Conservation (phyloP, 2,888 invertebrate species). For the Fragum fragum region DNA sequence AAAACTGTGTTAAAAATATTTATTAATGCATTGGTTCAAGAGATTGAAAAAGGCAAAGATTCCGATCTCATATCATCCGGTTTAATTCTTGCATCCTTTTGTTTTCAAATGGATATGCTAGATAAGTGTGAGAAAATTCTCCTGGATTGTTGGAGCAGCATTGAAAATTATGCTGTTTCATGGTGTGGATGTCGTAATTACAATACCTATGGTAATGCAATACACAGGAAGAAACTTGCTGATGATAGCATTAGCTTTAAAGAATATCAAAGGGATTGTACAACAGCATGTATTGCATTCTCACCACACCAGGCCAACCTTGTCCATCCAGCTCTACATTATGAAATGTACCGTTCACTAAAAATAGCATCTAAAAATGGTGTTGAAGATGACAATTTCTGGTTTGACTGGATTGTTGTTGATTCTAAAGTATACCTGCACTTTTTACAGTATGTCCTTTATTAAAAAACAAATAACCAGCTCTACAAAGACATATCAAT, state of each 20-base stretch:
- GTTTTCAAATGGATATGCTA: not conserved
- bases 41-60: not conserved
- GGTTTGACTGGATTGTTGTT: constrained; percentile 17
- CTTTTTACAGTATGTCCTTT: not conserved
- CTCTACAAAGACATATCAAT: too few relatives aligned
- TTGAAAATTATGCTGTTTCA: not conserved
- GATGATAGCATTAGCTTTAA: not conserved
- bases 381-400: not conserved
- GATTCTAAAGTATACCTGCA: constrained; percentile 2
- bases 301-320: not conserved
- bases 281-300: not conserved
- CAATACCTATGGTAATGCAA: not conserved
- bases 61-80: not conserved
- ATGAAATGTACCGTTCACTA: not conserved
- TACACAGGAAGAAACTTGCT: not conserved
- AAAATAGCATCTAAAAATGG: not conserved
- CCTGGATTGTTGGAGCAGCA: not conserved
- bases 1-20: not conserved
- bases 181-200: not conserved
- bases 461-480: not conserved
- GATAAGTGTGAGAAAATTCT: not conserved
- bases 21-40: not conserved
- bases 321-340: not conserved
- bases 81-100: not conserved
- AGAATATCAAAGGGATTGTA: not conserved